Percentiles rank a stretch among this genome's conserved stretches.
These are phyloP conservation scores for Zaprionus lineosus DNA, from an alignment of 2,888 invertebrate species.

Conservation along the genomic window DNA sequence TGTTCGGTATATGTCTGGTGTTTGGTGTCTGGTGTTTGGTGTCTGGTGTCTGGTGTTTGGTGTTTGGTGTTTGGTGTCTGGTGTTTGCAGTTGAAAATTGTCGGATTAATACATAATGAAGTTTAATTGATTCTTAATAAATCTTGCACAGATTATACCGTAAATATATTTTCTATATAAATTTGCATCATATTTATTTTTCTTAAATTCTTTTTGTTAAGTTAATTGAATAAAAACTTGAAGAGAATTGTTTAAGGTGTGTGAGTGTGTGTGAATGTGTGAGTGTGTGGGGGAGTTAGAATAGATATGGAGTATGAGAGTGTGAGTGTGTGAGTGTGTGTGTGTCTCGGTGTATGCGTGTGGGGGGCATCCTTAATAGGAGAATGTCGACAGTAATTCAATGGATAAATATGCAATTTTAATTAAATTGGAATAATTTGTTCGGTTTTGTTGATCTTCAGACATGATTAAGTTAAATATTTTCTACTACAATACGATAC, in stretches of 20 bases:
- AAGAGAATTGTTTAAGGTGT: constrained; percentile 56
- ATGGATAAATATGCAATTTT: constrained; percentile 64
- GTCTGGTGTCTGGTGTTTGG: too few species aligned
- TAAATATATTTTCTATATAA: constrained; percentile 73
- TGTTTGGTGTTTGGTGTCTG: too few species aligned
- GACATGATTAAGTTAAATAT: constrained; percentile 68
- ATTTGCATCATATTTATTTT: constrained; percentile 45
- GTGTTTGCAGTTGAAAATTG: constrained; percentile 58
- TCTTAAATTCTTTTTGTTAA: constrained; percentile 32
- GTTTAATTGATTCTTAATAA: constrained; percentile 73
- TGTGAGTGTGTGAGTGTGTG: constrained; percentile 3
- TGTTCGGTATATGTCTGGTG: too few species aligned
- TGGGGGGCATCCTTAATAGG: constrained; percentile 31
- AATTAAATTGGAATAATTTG: constrained; percentile 66
- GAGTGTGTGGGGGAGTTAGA: not conserved
- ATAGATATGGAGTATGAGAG: constrained; percentile 1
- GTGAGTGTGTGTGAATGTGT: constrained; percentile 11
- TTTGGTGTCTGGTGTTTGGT: too few species aligned
- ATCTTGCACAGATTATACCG: constrained; percentile 73
- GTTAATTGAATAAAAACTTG: constrained; percentile 61
- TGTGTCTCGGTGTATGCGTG: not conserved
- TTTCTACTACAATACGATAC: constrained; percentile 69
- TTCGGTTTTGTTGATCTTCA: constrained; percentile 18
- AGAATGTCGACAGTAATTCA: constrained; percentile 63
- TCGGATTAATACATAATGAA: constrained; percentile 74